Conservation (phyloP, 2,113 vertebrate genomes). For the Pantherophis guttatus region DNA sequence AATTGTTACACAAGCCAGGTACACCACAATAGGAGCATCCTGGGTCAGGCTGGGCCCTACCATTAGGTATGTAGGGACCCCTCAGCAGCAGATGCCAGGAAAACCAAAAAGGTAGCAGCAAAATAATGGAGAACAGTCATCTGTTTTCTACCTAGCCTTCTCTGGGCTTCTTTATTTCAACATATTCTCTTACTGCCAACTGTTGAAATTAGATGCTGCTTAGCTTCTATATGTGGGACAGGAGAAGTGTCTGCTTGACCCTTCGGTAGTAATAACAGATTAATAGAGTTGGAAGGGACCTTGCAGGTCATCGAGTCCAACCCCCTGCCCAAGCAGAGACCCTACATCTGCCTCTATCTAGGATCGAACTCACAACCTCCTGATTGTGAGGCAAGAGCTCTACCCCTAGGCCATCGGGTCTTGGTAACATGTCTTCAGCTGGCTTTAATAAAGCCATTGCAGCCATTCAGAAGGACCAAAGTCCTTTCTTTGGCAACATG, state of each 20-base stretch:
- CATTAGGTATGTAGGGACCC: neutral
- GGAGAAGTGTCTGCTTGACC: neutral
- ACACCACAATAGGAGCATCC: neutral
- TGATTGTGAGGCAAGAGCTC: too few relatives aligned
- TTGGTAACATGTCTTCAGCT: too few relatives aligned
- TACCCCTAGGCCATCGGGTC: too few relatives aligned
- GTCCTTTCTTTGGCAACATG: neutral
- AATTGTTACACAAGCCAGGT: neutral
- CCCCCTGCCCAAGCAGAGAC: too few relatives aligned
- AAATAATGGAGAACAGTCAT: neutral
- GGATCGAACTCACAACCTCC: too few relatives aligned
- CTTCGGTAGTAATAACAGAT: neutral
- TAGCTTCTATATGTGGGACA: neutral
- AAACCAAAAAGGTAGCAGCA: neutral
- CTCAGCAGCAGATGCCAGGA: neutral
- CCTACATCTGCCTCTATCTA: too few relatives aligned
- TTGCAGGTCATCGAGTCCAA: too few relatives aligned
- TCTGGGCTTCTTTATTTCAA: neutral
- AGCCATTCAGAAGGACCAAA: neutral
- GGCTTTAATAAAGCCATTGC: neutral
- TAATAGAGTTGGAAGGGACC: too few relatives aligned
- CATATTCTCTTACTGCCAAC: too few relatives aligned
- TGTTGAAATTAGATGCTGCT: neutral
- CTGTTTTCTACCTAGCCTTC: neutral
- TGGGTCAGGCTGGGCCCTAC: neutral